Percentiles rank a stretch among this genome's conserved stretches.
phyloP scores from a whole-genome alignment of 92 coral and sea anemone genomes.

The Anthopleura xanthogrammica region DNA sequence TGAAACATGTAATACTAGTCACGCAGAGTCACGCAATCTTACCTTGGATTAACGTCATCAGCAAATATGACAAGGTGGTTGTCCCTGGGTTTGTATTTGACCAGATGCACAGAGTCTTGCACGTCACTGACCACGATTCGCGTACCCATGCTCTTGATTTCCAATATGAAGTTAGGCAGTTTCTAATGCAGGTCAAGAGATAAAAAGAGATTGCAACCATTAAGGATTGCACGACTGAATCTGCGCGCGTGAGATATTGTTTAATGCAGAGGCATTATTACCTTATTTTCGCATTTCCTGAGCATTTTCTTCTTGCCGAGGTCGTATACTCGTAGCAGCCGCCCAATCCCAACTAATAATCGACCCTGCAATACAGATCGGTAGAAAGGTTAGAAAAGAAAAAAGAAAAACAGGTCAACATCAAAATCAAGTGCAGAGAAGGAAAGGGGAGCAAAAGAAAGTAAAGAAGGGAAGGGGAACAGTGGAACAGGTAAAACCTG shows the following conservation, averaged over 20 bases:
- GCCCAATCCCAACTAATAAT: constrained; percentile 89
- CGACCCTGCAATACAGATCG: constrained; percentile 65
- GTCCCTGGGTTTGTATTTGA: constrained; percentile 90
- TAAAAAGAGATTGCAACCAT: too few relatives aligned
- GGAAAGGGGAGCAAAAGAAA: background rate
- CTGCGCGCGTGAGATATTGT: too few relatives aligned
- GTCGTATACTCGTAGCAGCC: constrained; percentile 87
- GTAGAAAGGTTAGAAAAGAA: background rate
- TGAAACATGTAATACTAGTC: too few relatives aligned
- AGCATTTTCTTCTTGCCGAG: constrained; percentile 96
- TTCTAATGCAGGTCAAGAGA: constrained; percentile 36
- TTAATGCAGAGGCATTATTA: background rate
- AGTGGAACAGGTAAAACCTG: background rate
- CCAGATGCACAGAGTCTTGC: constrained; percentile 91
- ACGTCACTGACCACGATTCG: constrained; percentile 88
- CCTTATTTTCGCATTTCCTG: constrained; percentile 98
- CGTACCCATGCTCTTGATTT: constrained; percentile 84
- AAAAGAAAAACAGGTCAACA: background rate
- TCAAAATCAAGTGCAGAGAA: background rate
- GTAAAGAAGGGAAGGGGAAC: background rate
- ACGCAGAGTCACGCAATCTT: background rate
- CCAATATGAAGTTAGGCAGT: constrained; percentile 88
- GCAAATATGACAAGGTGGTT: constrained; percentile 95
- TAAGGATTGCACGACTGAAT: too few relatives aligned
- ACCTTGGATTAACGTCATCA: constrained; percentile 98